Conservation (phyloP, 1,140 invertebrate genomes). For the Bombus affinis region DNA sequence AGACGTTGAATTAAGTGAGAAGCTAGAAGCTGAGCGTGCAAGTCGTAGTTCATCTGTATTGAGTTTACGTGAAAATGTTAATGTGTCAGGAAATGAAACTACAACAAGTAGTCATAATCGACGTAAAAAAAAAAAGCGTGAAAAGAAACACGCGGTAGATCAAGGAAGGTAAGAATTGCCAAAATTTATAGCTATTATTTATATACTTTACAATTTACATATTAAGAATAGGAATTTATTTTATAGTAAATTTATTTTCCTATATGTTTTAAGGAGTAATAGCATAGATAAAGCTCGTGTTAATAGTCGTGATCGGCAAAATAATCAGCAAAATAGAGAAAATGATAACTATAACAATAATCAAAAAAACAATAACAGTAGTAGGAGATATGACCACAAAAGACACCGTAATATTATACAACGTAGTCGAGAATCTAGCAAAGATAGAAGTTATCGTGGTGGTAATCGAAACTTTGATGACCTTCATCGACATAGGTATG, state of each 20-base stretch:
- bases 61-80: slow-evolving; percentile 82
- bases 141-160: slow-evolving; percentile 69
- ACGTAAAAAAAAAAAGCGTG: slow-evolving; percentile 74
- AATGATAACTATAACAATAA: slow-evolving; percentile 79
- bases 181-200: not conserved
- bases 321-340: slow-evolving; percentile 81
- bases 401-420: slow-evolving; percentile 72
- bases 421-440: slow-evolving; percentile 79
- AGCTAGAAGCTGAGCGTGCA: slow-evolving; percentile 80
- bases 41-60: slow-evolving; percentile 84
- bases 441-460: slow-evolving; percentile 77
- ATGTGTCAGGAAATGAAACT: slow-evolving; percentile 66
- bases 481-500: slow-evolving; percentile 73
- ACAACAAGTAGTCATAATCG: slow-evolving; percentile 55
- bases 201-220: not conserved
- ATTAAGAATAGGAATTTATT: not conserved
- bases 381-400: slow-evolving; percentile 72
- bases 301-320: slow-evolving; percentile 78
- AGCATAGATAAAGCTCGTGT: slow-evolving; percentile 76
- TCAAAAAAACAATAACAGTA: slow-evolving; percentile 72
- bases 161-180: slow-evolving; percentile 61
- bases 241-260: slow-evolving; percentile 38
- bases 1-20: slow-evolving; percentile 83
- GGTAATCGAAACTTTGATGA: slow-evolving; percentile 72
- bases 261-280: slow-evolving; percentile 66